Evolutionary conservation across 1,140 invertebrate genomes (phyloP).

Genomic region (Ganaspis sp.): DNA sequence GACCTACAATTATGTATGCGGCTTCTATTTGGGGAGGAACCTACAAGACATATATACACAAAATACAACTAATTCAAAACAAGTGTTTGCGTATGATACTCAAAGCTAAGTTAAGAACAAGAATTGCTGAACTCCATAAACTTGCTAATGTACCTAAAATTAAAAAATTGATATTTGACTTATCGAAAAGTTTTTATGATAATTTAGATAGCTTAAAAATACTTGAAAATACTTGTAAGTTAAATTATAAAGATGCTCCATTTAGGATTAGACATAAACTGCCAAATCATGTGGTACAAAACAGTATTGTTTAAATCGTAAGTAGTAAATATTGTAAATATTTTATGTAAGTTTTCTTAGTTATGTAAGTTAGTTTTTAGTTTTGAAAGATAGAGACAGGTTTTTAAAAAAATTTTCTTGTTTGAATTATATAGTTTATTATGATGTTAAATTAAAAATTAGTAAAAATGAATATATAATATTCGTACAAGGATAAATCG

Average conservation of each 20-base stretch:
- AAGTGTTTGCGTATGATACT: constrained; percentile 50
- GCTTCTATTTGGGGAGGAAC: constrained; percentile 45
- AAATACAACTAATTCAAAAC: constrained; percentile 50
- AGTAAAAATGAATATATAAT: no score
- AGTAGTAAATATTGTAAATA: not conserved
- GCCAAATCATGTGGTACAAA: not conserved
- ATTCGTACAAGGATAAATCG: no score
- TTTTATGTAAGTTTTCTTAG: no score
- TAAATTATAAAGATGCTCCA: not conserved
- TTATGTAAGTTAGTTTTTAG: no score
- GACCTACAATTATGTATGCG: constrained; percentile 50
- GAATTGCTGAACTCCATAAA: constrained; percentile 45
- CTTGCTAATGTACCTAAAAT: constrained; percentile 33
- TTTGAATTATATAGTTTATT: no score
- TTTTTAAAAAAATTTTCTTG: no score
- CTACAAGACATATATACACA: constrained; percentile 33
- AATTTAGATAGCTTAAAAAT: not conserved
- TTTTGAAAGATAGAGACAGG: no score
- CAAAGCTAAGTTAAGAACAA: constrained; percentile 42
- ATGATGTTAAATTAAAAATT: no score
- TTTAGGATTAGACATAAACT: constrained; percentile 1
- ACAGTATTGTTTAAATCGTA: not conserved
- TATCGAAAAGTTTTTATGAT: constrained; percentile 43
- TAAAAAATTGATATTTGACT: constrained; percentile 34
- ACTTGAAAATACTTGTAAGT: not conserved